A percentile compares a stretch with the other conserved stretches of the same genome.
Conservation (phyloP, 1,140 invertebrate species). For the Antheraea pernyi region DNA sequence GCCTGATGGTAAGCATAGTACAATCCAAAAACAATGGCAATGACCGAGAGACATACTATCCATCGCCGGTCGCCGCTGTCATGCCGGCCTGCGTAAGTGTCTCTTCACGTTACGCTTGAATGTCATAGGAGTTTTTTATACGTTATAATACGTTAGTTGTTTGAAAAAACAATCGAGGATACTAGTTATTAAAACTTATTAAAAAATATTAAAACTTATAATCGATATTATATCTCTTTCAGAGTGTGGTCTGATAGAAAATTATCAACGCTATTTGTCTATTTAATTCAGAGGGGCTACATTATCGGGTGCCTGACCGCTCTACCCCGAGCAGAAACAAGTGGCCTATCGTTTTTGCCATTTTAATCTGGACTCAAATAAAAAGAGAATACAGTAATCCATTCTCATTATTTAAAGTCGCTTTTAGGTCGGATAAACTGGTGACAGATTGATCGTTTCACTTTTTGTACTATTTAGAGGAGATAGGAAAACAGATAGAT, state of each 20-base stretch:
- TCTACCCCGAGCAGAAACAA: slow-evolving; percentile 46
- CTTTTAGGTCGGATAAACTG: slow-evolving; percentile 31
- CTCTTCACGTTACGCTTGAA: too few relatives aligned
- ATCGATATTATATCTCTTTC: not conserved
- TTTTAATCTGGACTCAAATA: slow-evolving; percentile 49
- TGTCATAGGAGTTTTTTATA: too few relatives aligned
- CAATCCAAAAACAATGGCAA: too few relatives aligned
- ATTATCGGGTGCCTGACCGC: slow-evolving; percentile 50
- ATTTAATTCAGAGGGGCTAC: slow-evolving; percentile 34
- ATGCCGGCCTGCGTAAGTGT: too few relatives aligned
- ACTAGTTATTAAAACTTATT: too few relatives aligned
- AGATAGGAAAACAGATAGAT: not conserved
- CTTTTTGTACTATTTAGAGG: slow-evolving; percentile 8
- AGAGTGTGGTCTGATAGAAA: not conserved
- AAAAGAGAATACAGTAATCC: slow-evolving; percentile 52
- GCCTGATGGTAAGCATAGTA: too few relatives aligned
- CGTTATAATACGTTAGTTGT: too few relatives aligned
- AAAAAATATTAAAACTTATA: not conserved
- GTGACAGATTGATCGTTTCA: slow-evolving; percentile 32
- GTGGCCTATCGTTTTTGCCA: slow-evolving; percentile 46
- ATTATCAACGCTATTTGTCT: slow-evolving; percentile 14
- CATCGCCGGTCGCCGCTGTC: too few relatives aligned
- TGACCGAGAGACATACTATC: too few relatives aligned
- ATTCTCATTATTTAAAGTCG: slow-evolving; percentile 60
- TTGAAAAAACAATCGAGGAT: too few relatives aligned